Evolutionary conservation across 1,140 invertebrate species (phyloP).

Genomic region (Agrilus planipennis): DNA sequence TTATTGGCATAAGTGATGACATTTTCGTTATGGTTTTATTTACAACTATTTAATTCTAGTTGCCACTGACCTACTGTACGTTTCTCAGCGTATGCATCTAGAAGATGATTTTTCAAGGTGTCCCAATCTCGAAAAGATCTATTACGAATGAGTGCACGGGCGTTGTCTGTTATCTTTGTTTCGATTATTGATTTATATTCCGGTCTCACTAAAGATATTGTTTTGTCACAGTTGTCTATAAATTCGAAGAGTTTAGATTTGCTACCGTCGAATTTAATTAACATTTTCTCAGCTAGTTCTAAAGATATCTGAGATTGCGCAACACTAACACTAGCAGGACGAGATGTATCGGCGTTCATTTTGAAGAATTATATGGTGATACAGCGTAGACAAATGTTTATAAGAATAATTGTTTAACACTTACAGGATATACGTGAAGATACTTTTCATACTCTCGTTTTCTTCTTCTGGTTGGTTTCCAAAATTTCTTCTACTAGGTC

Average conservation of each 20-base stretch:
- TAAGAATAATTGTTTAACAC: too few species aligned
- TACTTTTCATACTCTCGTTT: too few species aligned
- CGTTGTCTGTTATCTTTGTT: conserved; percentile 18
- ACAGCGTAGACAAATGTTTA: too few species aligned
- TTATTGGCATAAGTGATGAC: conserved; percentile 17
- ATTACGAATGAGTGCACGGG: conserved; percentile 17
- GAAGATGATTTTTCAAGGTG: conserved; percentile 14
- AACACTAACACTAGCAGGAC: too few species aligned
- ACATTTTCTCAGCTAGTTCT: too few species aligned
- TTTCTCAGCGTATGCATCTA: conserved; percentile 19
- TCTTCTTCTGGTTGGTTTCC: too few species aligned
- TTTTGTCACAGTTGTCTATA: too few species aligned
- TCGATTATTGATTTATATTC: conserved; percentile 8
- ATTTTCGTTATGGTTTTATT: conserved; percentile 16
- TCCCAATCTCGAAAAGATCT: conserved; percentile 15
- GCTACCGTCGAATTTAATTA: conserved; percentile 6
- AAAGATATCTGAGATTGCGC: too few species aligned
- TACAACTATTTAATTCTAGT: conserved; percentile 21
- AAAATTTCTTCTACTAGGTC: too few species aligned
- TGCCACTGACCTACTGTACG: conserved; percentile 20
- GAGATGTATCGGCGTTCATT: too few species aligned
- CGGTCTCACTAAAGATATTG: conserved; percentile 7
- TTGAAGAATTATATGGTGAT: too few species aligned
- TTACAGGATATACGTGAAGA: too few species aligned
- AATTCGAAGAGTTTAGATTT: conserved; percentile 12